Percentiles rank a stretch among this genome's conserved stretches.
phyloP scores from a whole-genome alignment of 2,113 vertebrate species.

The Anguilla japonica region DNA sequence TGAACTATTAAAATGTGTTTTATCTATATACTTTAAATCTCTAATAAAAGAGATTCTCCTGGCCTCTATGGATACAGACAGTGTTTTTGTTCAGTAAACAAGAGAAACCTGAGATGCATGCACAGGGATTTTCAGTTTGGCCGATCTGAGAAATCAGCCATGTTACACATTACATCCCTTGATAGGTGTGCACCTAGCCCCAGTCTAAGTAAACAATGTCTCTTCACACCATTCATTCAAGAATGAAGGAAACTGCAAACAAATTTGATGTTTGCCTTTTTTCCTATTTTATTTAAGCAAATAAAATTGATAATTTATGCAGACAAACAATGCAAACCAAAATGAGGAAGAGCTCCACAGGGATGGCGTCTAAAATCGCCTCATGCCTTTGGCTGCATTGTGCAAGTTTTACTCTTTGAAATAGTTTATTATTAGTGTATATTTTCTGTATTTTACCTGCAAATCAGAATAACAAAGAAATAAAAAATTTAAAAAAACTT shows the following conservation, averaged over 20 bases:
- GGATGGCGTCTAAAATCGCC: neutral
- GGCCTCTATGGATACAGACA: neutral
- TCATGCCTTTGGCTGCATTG: neutral
- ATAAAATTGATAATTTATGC: neutral
- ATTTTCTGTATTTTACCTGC: neutral
- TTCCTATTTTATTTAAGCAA: neutral
- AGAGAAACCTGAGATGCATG: neutral
- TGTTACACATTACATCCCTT: neutral
- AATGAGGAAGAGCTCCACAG: neutral
- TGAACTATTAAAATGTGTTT: neutral
- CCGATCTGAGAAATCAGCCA: neutral
- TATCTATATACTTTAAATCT: neutral
- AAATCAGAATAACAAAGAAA: neutral
- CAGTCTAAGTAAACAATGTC: neutral
- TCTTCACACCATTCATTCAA: neutral
- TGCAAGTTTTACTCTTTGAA: too few relatives aligned
- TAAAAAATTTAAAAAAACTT: neutral
- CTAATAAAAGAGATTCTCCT: neutral
- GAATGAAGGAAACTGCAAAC: neutral
- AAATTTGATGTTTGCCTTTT: neutral
- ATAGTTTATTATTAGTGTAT: too few relatives aligned
- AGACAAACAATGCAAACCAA: neutral
- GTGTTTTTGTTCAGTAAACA: neutral
- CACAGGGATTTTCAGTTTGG: neutral
- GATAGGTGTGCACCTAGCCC: neutral